Base-by-base conservation (phyloP, 2,113 vertebrate genomes). In the Camelus dromedarius region DNA sequence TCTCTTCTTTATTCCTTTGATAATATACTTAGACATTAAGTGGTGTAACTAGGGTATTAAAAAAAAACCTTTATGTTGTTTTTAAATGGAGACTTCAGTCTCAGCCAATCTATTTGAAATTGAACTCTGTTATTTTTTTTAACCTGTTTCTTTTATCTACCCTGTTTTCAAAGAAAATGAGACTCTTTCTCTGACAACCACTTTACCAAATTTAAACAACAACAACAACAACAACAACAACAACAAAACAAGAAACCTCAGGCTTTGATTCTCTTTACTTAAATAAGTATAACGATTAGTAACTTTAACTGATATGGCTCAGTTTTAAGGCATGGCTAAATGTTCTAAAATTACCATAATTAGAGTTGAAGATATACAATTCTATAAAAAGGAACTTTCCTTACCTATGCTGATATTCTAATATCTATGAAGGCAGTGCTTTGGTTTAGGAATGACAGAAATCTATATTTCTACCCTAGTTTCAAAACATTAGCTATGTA, bases 81-180 rank as follows among this genome's bases (percentile, higher is more conserved):
- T 94, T 42, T 80, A 90, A 92, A 67, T 30, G 16, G 8, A 32
- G 2, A 6, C 13, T 35, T 77, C 8, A 38, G 16, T 73, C 22
- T 91, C 22, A 83, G 22, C 28, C 60, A 69, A 18, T 1, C 46
- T 95, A 86, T 77, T 87, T 92, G 6, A 35, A 93, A 95, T 28
- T 67, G 1, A 28, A 56, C 6, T 18, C 0, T 58, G 16, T 77
- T 77, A 19, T 77, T 77, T 50, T 50, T 94, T 96, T 94, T 64
- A 76, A 52, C 8, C 79, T 95, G 4, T 83, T 69, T 52, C 6
- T 64, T 54, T 52, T 58, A 1, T 77, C 8, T 83, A 19, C 67
- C 11, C 18, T 56, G 4, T 7, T 89, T 86, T 86, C 20, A 95
- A 62, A 92, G 7, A 85, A 92, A 86, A 81, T 81, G 15, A 94